Evolutionary conservation across 2,797 vertebrate species (phyloP), one percentile per base, ranked within the genome.

Genomic region (Salarias fasciatus): DNA sequence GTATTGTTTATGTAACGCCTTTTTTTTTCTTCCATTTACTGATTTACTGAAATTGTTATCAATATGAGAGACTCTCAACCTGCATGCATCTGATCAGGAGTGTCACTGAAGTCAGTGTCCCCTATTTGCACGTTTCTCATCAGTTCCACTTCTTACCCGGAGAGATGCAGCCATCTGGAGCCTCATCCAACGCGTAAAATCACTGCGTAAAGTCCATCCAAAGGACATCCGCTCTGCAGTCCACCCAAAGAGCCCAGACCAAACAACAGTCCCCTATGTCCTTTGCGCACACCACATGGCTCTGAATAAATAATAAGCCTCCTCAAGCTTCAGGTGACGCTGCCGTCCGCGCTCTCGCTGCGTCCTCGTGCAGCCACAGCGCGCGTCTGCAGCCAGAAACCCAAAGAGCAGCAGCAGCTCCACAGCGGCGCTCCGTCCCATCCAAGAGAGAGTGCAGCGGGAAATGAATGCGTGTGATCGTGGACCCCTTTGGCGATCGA

Each of bases 401-500:
- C 57, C 15, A n/a, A 42, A 53, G 53, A 61, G 35, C 11, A 9
- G 35, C 11, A 9, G 58, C 49, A 43, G 45, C 48, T 53, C 56
- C 59, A 60, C 63, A 50, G 69, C 63, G 65, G 63, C 50, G 72
- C 80, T 10, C 63, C 54, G 70, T 74, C 71, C 86, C 84, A 71
- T 85, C 81, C 82, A 82, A 15, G 42, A 70, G 48, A 75, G 48
- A 75, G 53, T 31, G n/a, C 3, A 24, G 3, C 18, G 2, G 18
- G 28, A 44, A 14, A 63, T 41, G 28, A 46, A 46, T 59, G 68
- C 71, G 58, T 40, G 68, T 52, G 75, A 71, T 46, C 12, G 50
- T 61, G 56, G 36, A 24, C 18, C 47, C 47, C 43, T 43, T 30
- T 29, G 45, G 48, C 24, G 13, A 52, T 45, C 54, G 18, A 14